Base-by-base conservation (phyloP, 1,140 invertebrate species). In the Thaumatotibia leucotreta region DNA sequence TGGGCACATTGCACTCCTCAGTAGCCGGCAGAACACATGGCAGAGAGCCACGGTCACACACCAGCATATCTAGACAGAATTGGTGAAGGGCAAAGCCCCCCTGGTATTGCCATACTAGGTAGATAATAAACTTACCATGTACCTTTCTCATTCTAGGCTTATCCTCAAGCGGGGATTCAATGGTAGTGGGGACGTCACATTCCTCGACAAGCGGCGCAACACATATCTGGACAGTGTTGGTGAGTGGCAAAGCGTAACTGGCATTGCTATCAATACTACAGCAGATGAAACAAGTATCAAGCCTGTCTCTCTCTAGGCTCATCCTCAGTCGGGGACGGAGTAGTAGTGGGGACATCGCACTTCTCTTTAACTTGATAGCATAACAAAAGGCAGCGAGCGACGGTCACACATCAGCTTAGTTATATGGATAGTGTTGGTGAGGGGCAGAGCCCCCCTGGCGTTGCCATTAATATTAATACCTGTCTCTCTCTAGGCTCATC, bases 141-240 rank as follows among this genome's bases (percentile, higher is more conserved):
- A 45, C 63, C 62, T 64, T 23, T 31, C 9, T 29, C 45, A 52
- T 4, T 1, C 23, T 23, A 14, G 50, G 1, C 10, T 61, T 89
- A 29, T 84, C 91, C 63, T 92, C 91, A 17, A 89, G 86, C 0
- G 91, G 91, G 20, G 93, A 91, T 17, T 93, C 88, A 2, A 93
- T 92, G 10, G 95, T 95, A 35, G 94, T 94, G 0, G 95, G 95
- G 8, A 95, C 92, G 76, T 96, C 95, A 74, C 95, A 96, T 75
- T 96, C 96, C 75, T 96, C 95, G 22, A 96, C 96, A 2, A 96
- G 95, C n/a, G 95, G 95, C 1, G 96, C 95, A 0, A 96, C 95
- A 84, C 96, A 97, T n/a, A 66, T n/a, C n/a, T n/a, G n/a, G n/a
- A n/a, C n/a, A n/a, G n/a, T n/a, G n/a, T n/a, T n/a, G n/a, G n/a